These are phyloP conservation scores for Hydropsyche betteni DNA, from an alignment of 2,888 invertebrate species.

Conservation along the genomic window DNA sequence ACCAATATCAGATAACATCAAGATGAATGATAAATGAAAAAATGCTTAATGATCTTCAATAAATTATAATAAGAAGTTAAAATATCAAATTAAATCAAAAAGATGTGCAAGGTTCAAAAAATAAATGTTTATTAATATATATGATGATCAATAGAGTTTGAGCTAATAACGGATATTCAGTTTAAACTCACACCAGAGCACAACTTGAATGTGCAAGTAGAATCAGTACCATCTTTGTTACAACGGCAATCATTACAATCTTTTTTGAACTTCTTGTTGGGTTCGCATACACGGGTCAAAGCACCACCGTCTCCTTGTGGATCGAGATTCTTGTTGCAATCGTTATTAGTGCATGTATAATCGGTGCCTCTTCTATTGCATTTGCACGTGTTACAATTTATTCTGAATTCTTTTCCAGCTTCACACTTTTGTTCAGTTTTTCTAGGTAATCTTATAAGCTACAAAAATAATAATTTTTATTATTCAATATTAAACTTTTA, in stretches of 20 bases:
- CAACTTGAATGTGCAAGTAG: constrained; percentile 59
- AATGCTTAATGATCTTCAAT: too few species aligned
- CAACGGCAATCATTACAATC: constrained; percentile 41
- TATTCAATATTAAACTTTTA: too few species aligned
- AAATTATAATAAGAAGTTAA: too few species aligned
- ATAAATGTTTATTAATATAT: too few species aligned
- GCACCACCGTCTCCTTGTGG: constrained; percentile 11
- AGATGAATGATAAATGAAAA: too few species aligned
- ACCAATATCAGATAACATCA: too few species aligned
- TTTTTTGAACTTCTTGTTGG: constrained; percentile 41
- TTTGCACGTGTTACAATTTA: constrained; percentile 65
- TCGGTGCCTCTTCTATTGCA: constrained; percentile 61
- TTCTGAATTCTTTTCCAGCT: constrained; percentile 63
- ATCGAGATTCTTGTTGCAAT: constrained; percentile 36
- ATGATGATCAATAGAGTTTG: too few species aligned
- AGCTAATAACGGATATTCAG: too few species aligned
- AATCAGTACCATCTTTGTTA: constrained; percentile 56
- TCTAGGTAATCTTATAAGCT: too few species aligned
- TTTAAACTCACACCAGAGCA: constrained; percentile 59
- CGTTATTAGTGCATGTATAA: constrained; percentile 44
- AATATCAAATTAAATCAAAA: too few species aligned
- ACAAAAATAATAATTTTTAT: too few species aligned
- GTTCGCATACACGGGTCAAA: constrained; percentile 44
- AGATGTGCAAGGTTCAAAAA: too few species aligned
- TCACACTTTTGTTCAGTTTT: constrained; percentile 53